These are phyloP conservation scores for Acleris sparsana DNA, from an alignment of 2,888 invertebrate genomes.

Conservation along the genomic window DNA sequence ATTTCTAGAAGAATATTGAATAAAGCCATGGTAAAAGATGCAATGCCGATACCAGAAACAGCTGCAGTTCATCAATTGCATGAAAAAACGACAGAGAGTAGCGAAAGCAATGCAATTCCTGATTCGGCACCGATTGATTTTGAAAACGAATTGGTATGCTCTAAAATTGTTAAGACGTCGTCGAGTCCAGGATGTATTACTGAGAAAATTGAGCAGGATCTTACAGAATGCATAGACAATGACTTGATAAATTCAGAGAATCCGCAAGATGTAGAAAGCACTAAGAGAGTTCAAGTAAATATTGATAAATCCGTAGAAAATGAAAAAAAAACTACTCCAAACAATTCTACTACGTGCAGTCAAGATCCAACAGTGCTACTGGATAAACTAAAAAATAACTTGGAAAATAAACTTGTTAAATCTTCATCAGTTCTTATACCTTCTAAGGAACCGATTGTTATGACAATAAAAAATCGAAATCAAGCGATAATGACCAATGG, in stretches of 20 bases:
- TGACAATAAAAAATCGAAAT: constrained; percentile 17
- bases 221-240: not conserved
- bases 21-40: constrained; percentile 7
- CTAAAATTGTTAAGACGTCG: constrained; percentile 26
- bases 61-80: not conserved
- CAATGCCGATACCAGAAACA: not conserved
- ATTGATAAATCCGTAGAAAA: not conserved
- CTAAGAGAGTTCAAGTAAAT: not conserved
- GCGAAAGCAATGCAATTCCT: not conserved
- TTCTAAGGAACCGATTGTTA: not conserved
- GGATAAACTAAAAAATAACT: constrained; percentile 18
- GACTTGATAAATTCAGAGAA: not conserved
- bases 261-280: not conserved
- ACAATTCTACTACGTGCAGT: not conserved
- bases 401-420: constrained; percentile 18
- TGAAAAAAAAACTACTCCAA: not conserved
- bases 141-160: constrained; percentile 18
- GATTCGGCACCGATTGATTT: constrained; percentile 21
- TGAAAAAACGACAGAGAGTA: not conserved
- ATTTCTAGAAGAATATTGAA: constrained; percentile 29
- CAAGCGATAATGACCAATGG: not conserved
- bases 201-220: not conserved
- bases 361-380: constrained; percentile 5
- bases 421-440: not conserved
- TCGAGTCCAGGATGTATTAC: not conserved